Base-by-base conservation (phyloP, 2,888 invertebrate genomes). In the Acanthosoma haemorrhoidale region DNA sequence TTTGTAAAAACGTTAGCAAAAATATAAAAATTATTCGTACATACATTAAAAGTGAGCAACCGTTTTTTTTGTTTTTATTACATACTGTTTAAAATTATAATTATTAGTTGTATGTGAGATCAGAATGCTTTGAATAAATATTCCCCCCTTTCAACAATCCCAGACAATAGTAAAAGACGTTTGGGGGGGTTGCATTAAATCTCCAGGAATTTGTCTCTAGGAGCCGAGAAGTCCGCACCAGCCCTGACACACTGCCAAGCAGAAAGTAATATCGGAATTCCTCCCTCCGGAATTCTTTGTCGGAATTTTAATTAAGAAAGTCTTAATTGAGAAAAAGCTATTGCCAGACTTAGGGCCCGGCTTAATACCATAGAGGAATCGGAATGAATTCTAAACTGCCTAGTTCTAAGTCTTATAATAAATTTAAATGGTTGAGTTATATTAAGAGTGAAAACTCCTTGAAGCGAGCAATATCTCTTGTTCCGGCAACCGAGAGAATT, bases 301-400 rank as follows among this genome's bases (percentile, higher is more conserved):
- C n/a, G 67, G 67, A 67, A 67, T 67, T 57, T 57, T 67, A 67
- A 67, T 67, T 67, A 51, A 51, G 57, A 67, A 66, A 67, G 18
- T 67, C 67, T 67, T 67, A 51, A 67, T 67, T 67, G 57, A 51
- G 67, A 34, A 21, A 15, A 38, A 25, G 63, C 16, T 16, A 32
- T 32, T 25, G 39, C 36, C 29, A 29, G 64, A 39, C 41, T 25
- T n/a, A 39, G 64, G 63, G 64, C n/a, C 39, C 21, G 18, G 57
- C 21, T 25, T 51, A 51, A 51, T 51, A 51, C n/a, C 51, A 51
- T 51, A n/a, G 51, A 51, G 29, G 51, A 25, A 51, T 51, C 15
- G 51, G 25, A 51, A 51, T 25, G 51, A 51, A 51, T 51, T 51
- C 29, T 51, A 51, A 51, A 51, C 29, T 21, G 51, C 51, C 51